Evolutionary conservation across 2,113 vertebrate genomes (phyloP).

Genomic region (Donacobius atricapilla): DNA sequence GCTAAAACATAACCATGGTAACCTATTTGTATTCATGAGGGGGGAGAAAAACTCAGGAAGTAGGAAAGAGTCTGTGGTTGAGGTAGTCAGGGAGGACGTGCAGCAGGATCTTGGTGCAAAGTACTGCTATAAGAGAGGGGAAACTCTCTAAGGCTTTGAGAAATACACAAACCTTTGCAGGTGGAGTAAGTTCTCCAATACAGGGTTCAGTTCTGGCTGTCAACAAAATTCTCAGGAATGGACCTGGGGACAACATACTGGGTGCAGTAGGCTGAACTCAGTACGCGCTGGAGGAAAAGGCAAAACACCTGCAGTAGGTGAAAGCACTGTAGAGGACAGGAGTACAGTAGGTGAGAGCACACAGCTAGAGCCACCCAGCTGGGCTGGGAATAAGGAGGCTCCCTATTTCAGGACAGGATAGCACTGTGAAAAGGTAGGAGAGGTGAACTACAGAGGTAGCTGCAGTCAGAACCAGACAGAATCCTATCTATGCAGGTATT

Average conservation of each 20-base stretch:
- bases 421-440: background rate
- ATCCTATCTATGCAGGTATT: background rate
- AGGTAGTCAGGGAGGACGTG: background rate
- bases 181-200: background rate
- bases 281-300: background rate
- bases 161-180: background rate
- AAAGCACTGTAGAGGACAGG: background rate
- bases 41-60: background rate
- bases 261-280: background rate
- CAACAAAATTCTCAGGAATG: background rate
- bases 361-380: background rate
- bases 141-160: background rate
- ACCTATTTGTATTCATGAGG: background rate
- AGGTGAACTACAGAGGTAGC: background rate
- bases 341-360: background rate
- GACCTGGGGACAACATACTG: background rate
- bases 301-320: background rate
- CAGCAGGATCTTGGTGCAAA: background rate
- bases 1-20: background rate
- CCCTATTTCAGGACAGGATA: background rate
- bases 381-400: background rate
- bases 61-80: background rate
- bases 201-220: background rate
- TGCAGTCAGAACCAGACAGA: background rate
- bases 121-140: accelerated